phyloP scores from a whole-genome alignment of 2,888 invertebrate genomes.

The Aspidiotus destructor region DNA sequence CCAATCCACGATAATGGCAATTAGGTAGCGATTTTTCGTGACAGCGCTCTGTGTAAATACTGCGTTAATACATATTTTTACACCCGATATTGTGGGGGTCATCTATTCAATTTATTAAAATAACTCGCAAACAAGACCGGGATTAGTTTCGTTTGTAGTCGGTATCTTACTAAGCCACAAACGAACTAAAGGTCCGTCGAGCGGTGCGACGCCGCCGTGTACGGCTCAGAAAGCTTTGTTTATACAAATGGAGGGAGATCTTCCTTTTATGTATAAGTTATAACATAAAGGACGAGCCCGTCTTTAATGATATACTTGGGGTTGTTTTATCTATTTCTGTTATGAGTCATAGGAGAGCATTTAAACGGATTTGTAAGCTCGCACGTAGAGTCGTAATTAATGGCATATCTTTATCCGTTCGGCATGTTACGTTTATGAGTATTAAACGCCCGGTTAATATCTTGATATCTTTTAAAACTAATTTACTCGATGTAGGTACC shows the following conservation, averaged over 20 bases:
- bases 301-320: constrained; percentile 24
- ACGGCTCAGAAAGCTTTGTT: constrained; percentile 2
- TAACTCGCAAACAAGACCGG: constrained; percentile 7
- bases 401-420: constrained; percentile 20
- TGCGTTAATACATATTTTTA: neutral
- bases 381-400: constrained; percentile 24
- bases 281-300: constrained; percentile 12
- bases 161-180: neutral
- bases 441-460: constrained; percentile 8
- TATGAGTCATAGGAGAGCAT: constrained; percentile 23
- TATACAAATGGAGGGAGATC: constrained; percentile 12
- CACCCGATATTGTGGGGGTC: neutral
- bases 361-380: constrained; percentile 22
- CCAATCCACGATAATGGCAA: neutral
- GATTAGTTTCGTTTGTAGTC: constrained; percentile 6
- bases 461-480: constrained; percentile 16
- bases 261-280: constrained; percentile 17
- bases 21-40: neutral
- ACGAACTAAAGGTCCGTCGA: too few relatives aligned
- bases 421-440: constrained; percentile 12
- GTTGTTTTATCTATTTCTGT: constrained; percentile 24
- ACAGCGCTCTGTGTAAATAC: neutral
- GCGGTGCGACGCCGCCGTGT: neutral
- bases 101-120: constrained; percentile 13
- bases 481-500: constrained; percentile 9